Evolutionary conservation across 2,113 vertebrate species (phyloP), one percentile per base, ranked within the genome.

Genomic region (Macquaria ambigua): DNA sequence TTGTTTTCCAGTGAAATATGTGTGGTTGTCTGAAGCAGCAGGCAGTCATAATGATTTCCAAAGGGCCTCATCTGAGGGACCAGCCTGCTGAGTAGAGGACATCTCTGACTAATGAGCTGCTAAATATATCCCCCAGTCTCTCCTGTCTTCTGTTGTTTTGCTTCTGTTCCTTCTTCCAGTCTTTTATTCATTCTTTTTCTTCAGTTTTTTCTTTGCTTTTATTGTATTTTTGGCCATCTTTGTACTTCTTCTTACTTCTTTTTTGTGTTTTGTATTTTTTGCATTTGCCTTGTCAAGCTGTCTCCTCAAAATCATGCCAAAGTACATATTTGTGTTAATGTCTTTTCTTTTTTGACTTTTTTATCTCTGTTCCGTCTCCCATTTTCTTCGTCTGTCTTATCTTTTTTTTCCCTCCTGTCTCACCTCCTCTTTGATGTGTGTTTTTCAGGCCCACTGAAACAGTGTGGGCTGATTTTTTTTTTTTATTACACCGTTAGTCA

Each of bases 41-140:
- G 91, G 92, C 92, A 88, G 89, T 91, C 85, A 69, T 93, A 93
- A 94, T 93, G 92, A 93, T 93, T 93, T 93, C 91, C 91, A 90
- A 93, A 93, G 87, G 92, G 90, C 92, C 91, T 92, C 93, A 86
- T 93, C 89, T 83, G 81, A 93, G 90, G 78, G 87, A 93, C 93
- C 92, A 90, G 89, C 91, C 93, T 72, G 90, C 92, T 91, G 93
- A 94, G 93, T 79, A 89, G 82, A 92, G 92, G 92, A 93, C 92
- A 90, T 92, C 89, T 92, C 91, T 92, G 90, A 93, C 90, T 95
- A 94, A 95, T 93, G 92, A 94, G 92, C 93, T 91, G 93, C 93
- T 95, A 95, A 94, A 95, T 95, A 94, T 95, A 95, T 93, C 93
- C 88, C 85, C 85, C 85, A 88, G 89, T 66, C 87, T 86, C 92